Conservation (phyloP, 1,140 invertebrate species). For the Zaprionus davidi region DNA sequence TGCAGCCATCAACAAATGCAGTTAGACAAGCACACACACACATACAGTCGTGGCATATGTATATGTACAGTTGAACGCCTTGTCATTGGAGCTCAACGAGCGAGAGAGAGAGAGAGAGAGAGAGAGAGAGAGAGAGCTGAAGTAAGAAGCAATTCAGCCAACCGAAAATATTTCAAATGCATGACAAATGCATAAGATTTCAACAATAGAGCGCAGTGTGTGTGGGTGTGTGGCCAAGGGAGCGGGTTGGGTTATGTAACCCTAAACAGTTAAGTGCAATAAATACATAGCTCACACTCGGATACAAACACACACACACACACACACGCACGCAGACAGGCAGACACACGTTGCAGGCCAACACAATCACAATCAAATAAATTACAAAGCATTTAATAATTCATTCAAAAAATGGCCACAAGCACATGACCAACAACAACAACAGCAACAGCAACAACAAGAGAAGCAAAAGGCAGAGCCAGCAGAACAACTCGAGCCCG, state of each 20-base stretch:
- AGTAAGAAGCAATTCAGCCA: conserved; percentile 48
- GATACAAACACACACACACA: conserved; percentile 13
- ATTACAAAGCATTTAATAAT: conserved; percentile 82
- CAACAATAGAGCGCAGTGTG: conserved; percentile 58
- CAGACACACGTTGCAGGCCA: conserved; percentile 32
- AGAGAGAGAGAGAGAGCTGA: neutral
- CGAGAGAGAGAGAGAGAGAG: neutral
- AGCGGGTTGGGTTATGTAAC: conserved; percentile 53
- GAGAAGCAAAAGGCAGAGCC: conserved; percentile 24
- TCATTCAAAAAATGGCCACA: conserved; percentile 77
- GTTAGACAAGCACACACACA: conserved; percentile 35
- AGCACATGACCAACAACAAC: conserved; percentile 44
- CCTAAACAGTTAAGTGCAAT: conserved; percentile 81
- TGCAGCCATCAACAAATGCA: conserved; percentile 52
- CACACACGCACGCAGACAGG: neutral
- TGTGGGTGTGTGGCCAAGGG: conserved; percentile 15
- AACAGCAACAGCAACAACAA: neutral
- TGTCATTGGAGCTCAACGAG: conserved; percentile 39
- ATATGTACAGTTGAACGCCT: conserved; percentile 25
- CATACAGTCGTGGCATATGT: conserved; percentile 9
- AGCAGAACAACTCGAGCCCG: neutral
- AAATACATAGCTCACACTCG: conserved; percentile 54
- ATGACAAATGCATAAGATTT: conserved; percentile 83
- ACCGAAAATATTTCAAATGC: conserved; percentile 81
- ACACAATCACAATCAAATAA: conserved; percentile 80